These are phyloP conservation scores for Drosophila algonquin DNA, from an alignment of 2,888 invertebrate genomes.

Conservation along the genomic window DNA sequence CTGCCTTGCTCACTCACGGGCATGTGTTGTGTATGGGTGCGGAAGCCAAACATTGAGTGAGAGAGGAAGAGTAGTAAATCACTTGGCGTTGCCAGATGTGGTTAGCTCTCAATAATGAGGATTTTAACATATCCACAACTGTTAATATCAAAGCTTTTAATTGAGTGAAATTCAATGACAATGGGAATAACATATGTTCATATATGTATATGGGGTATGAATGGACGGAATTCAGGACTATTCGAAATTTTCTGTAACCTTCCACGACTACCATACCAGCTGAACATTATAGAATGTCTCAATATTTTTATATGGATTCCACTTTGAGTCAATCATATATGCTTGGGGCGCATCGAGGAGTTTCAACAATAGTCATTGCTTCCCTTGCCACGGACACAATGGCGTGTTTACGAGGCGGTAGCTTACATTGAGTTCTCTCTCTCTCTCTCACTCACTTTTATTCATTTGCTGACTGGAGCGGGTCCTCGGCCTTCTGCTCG, in stretches of 20 bases:
- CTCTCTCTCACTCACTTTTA: not conserved
- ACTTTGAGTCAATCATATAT: not conserved
- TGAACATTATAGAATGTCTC: not conserved
- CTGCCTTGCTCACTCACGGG: not conserved
- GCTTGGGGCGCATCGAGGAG: not conserved
- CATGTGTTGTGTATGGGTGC: slow-evolving; percentile 9
- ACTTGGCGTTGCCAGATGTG: slow-evolving; percentile 33
- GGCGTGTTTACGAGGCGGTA: not conserved
- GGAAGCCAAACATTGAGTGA: not conserved
- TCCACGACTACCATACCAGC: not conserved
- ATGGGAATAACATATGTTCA: not conserved
- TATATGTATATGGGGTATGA: not conserved
- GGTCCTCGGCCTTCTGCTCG: not conserved
- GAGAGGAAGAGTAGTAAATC: slow-evolving; percentile 2
- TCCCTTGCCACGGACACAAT: slow-evolving; percentile 3
- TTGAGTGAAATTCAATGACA: not conserved
- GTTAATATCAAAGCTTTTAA: not conserved
- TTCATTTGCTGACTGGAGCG: not conserved
- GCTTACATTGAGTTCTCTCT: slow-evolving; percentile 47
- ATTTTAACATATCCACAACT: slow-evolving; percentile 7
- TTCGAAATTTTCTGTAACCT: too few species aligned
- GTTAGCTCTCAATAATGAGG: slow-evolving; percentile 7
- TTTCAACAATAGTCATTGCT: not conserved
- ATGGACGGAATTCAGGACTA: not conserved
- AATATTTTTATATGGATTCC: not conserved